Conservation (phyloP, 2,113 vertebrate genomes). For the Cyphomyrus plagiostoma region DNA sequence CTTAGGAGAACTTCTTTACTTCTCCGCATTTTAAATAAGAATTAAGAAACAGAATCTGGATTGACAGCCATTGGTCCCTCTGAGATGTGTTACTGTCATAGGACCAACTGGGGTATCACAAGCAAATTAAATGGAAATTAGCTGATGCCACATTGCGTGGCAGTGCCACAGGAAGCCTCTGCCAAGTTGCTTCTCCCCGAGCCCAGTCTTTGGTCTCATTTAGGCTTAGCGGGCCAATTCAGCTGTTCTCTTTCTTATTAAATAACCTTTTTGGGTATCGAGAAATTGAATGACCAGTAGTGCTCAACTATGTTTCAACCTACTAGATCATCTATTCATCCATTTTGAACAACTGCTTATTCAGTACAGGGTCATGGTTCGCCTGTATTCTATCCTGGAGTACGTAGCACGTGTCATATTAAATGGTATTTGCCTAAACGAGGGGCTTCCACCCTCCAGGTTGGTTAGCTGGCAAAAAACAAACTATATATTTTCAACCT, state of each 20-base stretch:
- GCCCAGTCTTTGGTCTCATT: neutral
- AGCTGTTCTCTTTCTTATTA: neutral
- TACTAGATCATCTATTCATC: neutral
- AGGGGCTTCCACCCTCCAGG: neutral
- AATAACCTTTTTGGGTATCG: neutral
- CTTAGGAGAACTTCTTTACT: neutral
- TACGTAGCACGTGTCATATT: neutral
- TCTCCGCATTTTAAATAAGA: neutral
- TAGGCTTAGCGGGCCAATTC: neutral
- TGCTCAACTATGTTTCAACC: neutral
- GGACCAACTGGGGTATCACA: neutral
- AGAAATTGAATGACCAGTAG: neutral
- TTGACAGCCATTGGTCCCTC: neutral
- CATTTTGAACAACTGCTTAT: neutral
- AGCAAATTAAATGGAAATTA: neutral
- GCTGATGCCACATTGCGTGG: neutral
- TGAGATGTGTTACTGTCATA: neutral
- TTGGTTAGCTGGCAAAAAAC: neutral
- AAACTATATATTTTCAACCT: neutral
- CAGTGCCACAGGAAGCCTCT: neutral
- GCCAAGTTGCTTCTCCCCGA: neutral
- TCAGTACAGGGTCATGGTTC: neutral
- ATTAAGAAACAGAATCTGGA: conserved; percentile 11
- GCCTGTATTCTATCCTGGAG: neutral
- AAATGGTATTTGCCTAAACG: neutral